Percentiles rank a stretch among this genome's conserved stretches.
Conservation (phyloP, 1,140 invertebrate species). For the Drosophila aff. region DNA sequence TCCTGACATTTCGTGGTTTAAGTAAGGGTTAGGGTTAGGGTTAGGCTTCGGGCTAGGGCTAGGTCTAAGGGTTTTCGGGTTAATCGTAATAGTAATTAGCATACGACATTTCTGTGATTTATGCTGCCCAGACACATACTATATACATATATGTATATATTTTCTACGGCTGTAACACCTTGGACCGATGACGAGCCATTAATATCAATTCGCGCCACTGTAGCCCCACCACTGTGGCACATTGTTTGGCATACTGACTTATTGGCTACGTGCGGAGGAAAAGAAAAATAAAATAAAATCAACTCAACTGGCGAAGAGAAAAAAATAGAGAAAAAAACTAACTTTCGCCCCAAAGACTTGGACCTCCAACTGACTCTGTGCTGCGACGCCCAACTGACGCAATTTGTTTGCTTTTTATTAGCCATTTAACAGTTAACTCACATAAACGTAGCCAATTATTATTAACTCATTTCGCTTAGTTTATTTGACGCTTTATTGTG, state of each 20-base stretch:
- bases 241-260: slow-evolving; percentile 58
- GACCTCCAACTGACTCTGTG: slow-evolving; percentile 24
- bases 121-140: slow-evolving; percentile 33
- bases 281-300: slow-evolving; percentile 1
- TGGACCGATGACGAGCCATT: slow-evolving; percentile 42
- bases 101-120: slow-evolving; percentile 47
- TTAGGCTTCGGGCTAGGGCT: not conserved
- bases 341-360: slow-evolving; percentile 39
- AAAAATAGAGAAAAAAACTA: slow-evolving; percentile 15
- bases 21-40: slow-evolving; percentile 2
- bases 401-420: slow-evolving; percentile 69
- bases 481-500: slow-evolving; percentile 14
- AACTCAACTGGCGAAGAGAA: not conserved
- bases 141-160: not conserved
- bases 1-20: not conserved
- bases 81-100: slow-evolving; percentile 30
- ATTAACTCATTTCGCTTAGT: slow-evolving; percentile 68
- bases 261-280: slow-evolving; percentile 50
- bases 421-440: slow-evolving; percentile 78
- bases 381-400: slow-evolving; percentile 59
- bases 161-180: slow-evolving; percentile 3
- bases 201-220: slow-evolving; percentile 56
- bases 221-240: slow-evolving; percentile 40
- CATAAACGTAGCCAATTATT: slow-evolving; percentile 78
- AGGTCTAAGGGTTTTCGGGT: slow-evolving; percentile 2